Evolutionary conservation across 53 echinoderm and acorn worm species (phyloP), one percentile per base, ranked within the genome.

Genomic region (Hippasteria phrygiana): DNA sequence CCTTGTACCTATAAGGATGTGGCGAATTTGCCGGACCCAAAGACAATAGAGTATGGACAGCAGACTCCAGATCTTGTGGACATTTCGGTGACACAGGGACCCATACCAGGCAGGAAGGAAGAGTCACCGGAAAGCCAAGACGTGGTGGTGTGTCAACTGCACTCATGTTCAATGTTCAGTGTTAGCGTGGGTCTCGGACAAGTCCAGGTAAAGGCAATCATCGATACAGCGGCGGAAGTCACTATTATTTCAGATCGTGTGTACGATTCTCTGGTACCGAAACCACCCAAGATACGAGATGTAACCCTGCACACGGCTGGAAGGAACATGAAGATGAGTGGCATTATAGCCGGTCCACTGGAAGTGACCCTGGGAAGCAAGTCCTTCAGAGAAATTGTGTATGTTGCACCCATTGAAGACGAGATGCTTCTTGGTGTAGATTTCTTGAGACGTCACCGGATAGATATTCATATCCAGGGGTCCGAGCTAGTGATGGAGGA

Each of bases 171-270:
- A 9, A 88, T 88, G 88, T 88, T 73, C 34, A 75, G 73, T 7
- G 88, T 88, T 5, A 13, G 36, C 3, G 43, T 88, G 6, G 53
- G 22, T 36, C 9, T 88, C 42, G 10, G 31, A 8, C 55, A 36
- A n/a, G 31, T 29, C 1, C 2, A 9, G 20, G 20, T 89, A 1
- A 40, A 79, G 5, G 93, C 93, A 18, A 75, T 90, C 8, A 88
- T 93, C 26, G 93, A 93, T 74, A 87, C 78, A 14, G 87, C 90
- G 1, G 93, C 93, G 42, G 84, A 83, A 39, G 89, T 89, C 0
- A 84, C 89, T 31, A 92, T 92, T 14, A 92, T 92, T 17, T 89
- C 93, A 12, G 89, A 89, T 70, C 63, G 53, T n/a, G 38, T 89
- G 5, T 55, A 54, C 27, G 11, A 89, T 4, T 9, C 40, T 7